These are phyloP conservation scores for Tachycineta bicolor DNA, from an alignment of 2,113 vertebrate species.

Conservation along the genomic window DNA sequence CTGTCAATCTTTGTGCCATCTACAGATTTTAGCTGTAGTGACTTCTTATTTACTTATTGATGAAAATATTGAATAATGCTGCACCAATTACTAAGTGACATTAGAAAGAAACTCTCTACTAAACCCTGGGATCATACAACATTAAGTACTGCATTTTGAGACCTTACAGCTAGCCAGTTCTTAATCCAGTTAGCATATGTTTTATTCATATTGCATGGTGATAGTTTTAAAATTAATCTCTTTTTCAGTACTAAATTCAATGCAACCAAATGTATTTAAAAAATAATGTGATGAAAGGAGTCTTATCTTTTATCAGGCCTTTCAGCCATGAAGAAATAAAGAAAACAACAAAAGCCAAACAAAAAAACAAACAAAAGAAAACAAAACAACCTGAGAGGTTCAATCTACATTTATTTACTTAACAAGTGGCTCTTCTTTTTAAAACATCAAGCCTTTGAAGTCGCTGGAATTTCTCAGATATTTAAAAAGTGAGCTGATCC, in stretches of 20 bases:
- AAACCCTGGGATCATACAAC: background rate
- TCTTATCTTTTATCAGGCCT: background rate
- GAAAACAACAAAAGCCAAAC: background rate
- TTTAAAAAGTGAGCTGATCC: background rate
- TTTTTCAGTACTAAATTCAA: background rate
- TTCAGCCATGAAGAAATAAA: background rate
- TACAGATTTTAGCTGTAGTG: background rate
- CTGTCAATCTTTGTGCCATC: background rate
- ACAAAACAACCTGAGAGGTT: background rate
- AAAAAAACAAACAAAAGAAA: background rate
- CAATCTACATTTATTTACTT: background rate
- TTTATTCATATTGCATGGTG: background rate
- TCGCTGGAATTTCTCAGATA: background rate
- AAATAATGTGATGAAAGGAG: background rate
- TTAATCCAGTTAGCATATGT: background rate
- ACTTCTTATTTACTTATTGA: slow-evolving; percentile 32
- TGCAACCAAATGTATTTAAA: background rate
- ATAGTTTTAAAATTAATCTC: background rate
- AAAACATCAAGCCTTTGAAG: background rate
- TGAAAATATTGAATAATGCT: slow-evolving; percentile 19
- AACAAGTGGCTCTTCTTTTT: background rate
- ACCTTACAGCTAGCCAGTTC: background rate
- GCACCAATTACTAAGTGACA: background rate
- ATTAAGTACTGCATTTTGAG: background rate
- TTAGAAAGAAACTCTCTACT: background rate